These are phyloP conservation scores for Edolisoma coerulescens DNA, from an alignment of 2,113 vertebrate species.

Conservation along the genomic window DNA sequence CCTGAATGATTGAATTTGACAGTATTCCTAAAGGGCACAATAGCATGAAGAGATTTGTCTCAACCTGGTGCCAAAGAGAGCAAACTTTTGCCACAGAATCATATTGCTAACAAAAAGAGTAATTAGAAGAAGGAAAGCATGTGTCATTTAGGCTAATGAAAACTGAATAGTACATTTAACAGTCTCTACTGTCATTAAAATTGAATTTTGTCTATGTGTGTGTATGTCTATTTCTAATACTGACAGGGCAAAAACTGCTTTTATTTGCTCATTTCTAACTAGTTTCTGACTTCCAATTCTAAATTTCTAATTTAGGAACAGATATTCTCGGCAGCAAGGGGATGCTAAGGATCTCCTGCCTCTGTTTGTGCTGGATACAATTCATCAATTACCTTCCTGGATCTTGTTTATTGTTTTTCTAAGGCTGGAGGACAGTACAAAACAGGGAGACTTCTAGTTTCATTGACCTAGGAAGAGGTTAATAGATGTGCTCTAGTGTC, in stretches of 20 bases:
- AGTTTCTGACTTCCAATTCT: not conserved
- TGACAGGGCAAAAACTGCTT: not conserved
- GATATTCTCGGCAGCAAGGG: not conserved
- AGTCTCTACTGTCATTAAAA: not conserved
- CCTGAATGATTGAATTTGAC: slow-evolving; percentile 56
- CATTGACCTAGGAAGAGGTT: not conserved
- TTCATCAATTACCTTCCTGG: not conserved
- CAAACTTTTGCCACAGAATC: not conserved
- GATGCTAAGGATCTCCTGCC: not conserved
- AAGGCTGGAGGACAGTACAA: not conserved
- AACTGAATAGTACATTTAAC: not conserved
- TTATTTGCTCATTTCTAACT: not conserved
- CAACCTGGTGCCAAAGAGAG: slow-evolving; percentile 21
- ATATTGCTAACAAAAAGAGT: not conserved
- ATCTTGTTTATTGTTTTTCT: not conserved
- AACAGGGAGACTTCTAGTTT: not conserved
- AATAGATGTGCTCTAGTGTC: not conserved
- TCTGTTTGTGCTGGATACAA: not conserved
- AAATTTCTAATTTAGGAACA: not conserved
- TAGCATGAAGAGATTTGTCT: slow-evolving; percentile 38
- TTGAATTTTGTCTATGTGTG: not conserved
- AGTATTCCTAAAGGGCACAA: slow-evolving; percentile 45
- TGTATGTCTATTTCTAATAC: not conserved
- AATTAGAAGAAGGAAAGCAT: not conserved
- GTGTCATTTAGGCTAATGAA: not conserved